Evolutionary conservation across 1,140 invertebrate species (phyloP), one percentile per base, ranked within the genome.

Genomic region (Zeugodacus cucurbitae): DNA sequence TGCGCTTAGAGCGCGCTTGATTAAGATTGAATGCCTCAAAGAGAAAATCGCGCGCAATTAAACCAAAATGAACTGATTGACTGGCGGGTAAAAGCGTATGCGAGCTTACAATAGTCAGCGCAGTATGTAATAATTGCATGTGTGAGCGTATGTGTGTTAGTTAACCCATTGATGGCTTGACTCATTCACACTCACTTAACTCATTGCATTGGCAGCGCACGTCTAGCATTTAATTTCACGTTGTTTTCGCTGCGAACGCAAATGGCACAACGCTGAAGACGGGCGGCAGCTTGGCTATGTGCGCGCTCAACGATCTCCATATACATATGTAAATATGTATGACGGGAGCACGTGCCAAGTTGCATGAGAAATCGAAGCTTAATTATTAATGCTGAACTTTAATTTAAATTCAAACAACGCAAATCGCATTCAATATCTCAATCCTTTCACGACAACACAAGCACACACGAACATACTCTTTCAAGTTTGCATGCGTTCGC

Each of bases 161-260:
- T 48, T 29, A 44, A 82, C 41, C 74, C 41, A 29, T 82, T 82
- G 74, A 44, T 82, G 44, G 5, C 22, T 48, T 29, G 32, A 29
- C 74, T 48, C 74, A 48, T 48, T 82, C 74, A 82, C 37, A 48
- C 74, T 70, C 64, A 70, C 64, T 70, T 34, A 82, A 37, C 41
- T 48, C 37, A 82, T 82, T 82, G 74, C n/a, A 82, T 82, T 48
- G n/a, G 6, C 74, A 82, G 41, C 74, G 74, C 74, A 82, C 74
- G 74, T 82, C 74, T 29, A 82, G 41, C 74, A 48, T 82, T 82
- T 82, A 82, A 82, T 82, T 82, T 82, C 74, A 82, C 74, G 44
- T 82, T 82, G 44, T 82, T 82, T 82, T 82, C 20, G n/a, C 74
- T 48, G 26, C 37, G 70, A 74, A 22, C 37, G 20, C 70, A 41